phyloP scores from a whole-genome alignment of 2,888 invertebrate species.

The Ferrisia virgata region DNA sequence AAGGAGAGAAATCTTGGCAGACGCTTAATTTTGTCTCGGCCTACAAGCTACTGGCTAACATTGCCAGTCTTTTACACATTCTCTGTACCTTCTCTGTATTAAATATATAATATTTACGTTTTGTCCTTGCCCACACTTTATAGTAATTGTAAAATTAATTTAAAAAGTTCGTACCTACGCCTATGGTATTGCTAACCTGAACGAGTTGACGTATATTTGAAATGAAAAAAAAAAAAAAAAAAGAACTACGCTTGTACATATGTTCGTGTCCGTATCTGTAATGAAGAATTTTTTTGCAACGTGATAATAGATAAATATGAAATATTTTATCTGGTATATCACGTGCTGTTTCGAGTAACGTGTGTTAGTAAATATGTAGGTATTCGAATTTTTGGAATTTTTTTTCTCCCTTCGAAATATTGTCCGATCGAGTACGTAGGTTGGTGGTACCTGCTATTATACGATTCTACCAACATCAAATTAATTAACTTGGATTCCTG shows the following conservation, averaged over 20 bases:
- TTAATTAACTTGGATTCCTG: no score
- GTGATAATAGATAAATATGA: neutral
- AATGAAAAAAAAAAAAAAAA: no score
- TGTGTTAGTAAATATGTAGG: neutral
- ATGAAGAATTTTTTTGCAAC: neutral
- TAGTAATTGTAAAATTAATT: constrained; percentile 29
- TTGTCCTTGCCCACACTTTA: constrained; percentile 26
- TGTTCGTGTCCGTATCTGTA: no score
- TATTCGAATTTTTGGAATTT: neutral
- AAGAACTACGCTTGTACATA: no score
- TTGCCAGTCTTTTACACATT: constrained; percentile 37
- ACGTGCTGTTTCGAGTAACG: neutral
- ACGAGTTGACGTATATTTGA: neutral
- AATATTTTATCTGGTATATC: neutral
- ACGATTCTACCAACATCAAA: no score
- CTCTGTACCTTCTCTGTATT: constrained; percentile 38
- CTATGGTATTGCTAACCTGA: neutral
- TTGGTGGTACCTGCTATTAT: no score
- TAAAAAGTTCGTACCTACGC: constrained; percentile 3
- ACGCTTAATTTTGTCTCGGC: constrained; percentile 38
- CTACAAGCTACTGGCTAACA: constrained; percentile 40
- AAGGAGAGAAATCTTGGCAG: constrained; percentile 43
- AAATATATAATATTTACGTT: constrained; percentile 41
- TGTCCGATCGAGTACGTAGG: no score
- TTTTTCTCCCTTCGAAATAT: neutral